phyloP scores from a whole-genome alignment of 1,140 invertebrate species.

The Orussus abietinus region DNA sequence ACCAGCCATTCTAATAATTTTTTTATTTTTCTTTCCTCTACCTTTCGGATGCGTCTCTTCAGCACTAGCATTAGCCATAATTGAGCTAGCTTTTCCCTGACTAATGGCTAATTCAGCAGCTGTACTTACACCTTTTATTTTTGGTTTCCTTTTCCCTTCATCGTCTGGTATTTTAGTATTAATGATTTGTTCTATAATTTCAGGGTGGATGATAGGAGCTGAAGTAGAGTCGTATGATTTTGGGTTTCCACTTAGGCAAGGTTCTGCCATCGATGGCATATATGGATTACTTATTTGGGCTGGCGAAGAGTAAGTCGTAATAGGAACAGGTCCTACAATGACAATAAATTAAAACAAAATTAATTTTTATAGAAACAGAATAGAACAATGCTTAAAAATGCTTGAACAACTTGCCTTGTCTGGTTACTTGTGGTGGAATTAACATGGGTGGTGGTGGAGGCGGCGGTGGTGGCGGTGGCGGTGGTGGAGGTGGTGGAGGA shows the following conservation, averaged over 20 bases:
- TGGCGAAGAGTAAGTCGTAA: constrained; percentile 46
- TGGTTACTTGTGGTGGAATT: constrained; percentile 59
- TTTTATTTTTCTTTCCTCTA: constrained; percentile 68
- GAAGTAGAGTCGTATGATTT: constrained; percentile 43
- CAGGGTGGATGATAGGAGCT: constrained; percentile 42
- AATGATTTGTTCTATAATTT: constrained; percentile 55
- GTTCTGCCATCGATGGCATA: constrained; percentile 42
- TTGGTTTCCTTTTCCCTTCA: constrained; percentile 64
- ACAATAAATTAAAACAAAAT: constrained; percentile 12
- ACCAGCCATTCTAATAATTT: constrained; percentile 83
- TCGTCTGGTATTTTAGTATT: constrained; percentile 61
- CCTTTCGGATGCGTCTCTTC: constrained; percentile 62
- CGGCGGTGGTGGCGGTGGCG: constrained; percentile 59
- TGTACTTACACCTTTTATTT: constrained; percentile 60
- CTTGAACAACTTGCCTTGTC: constrained; percentile 34
- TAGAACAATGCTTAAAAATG: constrained; percentile 12
- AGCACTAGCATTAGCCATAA: constrained; percentile 58
- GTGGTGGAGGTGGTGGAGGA: constrained; percentile 56
- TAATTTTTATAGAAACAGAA: constrained; percentile 5
- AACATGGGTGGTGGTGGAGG: constrained; percentile 55
- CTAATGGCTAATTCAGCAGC: constrained; percentile 51
- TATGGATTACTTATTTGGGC: constrained; percentile 46
- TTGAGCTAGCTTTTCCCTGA: constrained; percentile 50
- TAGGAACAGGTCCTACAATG: constrained; percentile 42
- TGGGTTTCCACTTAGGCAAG: constrained; percentile 40